Conservation (phyloP, 2,888 invertebrate genomes). For the Drosophila pullipes region DNA sequence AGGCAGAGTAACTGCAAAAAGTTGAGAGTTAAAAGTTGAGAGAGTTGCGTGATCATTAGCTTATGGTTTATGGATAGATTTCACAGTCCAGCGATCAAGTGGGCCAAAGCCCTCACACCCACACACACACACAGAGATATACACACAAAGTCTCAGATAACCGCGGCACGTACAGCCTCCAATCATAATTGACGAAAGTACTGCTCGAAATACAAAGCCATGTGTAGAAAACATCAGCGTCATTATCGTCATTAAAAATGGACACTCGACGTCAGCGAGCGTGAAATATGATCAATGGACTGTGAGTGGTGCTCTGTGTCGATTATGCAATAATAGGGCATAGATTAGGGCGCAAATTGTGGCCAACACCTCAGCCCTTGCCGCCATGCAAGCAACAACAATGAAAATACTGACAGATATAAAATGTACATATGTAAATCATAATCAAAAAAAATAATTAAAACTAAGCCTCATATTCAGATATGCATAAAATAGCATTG, state of each 20-base stretch:
- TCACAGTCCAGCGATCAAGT: conserved; percentile 72
- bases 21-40: neutral
- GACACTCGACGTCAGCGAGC: conserved; percentile 71
- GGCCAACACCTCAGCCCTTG: conserved; percentile 39
- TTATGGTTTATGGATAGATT: conserved; percentile 75
- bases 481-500: conserved; percentile 78
- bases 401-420: neutral
- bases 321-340: conserved; percentile 73
- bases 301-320: conserved; percentile 13
- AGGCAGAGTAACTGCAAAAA: conserved; percentile 60
- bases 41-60: conserved; percentile 61
- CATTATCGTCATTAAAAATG: conserved; percentile 72
- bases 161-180: conserved; percentile 51
- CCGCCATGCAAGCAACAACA: neutral
- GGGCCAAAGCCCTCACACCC: conserved; percentile 61
- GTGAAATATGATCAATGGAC: conserved; percentile 77
- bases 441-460: conserved; percentile 12
- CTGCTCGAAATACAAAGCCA: conserved; percentile 58
- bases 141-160: neutral
- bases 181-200: conserved; percentile 73
- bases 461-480: conserved; percentile 40
- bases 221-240: conserved; percentile 57
- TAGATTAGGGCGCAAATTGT: conserved; percentile 46
- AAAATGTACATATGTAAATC: conserved; percentile 1
- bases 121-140: neutral